phyloP scores from a whole-genome alignment of 2,888 invertebrate genomes.

The Tethea ocularis region DNA sequence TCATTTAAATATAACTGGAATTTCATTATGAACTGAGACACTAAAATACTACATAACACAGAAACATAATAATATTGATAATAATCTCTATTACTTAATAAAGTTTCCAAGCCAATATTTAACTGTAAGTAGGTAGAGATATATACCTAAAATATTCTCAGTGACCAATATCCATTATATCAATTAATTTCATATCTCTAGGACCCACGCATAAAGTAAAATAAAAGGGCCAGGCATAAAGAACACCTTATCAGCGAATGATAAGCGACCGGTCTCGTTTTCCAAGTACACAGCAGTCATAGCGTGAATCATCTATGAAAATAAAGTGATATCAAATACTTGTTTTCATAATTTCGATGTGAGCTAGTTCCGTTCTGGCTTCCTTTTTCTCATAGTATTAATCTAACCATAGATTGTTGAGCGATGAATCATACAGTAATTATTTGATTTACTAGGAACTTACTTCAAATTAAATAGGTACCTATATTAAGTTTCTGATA shows the following conservation, averaged over 20 bases:
- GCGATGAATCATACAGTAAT: neutral
- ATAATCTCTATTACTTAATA: no score
- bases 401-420: neutral
- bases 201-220: slow-evolving; percentile 41
- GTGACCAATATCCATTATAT: neutral
- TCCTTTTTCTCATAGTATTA: slow-evolving; percentile 17
- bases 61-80: no score
- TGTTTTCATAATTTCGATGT: slow-evolving; percentile 2
- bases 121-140: neutral
- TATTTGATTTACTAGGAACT: neutral
- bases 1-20: no score
- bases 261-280: slow-evolving; percentile 72
- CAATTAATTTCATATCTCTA: slow-evolving; percentile 26
- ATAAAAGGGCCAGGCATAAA: slow-evolving; percentile 50
- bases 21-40: no score
- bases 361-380: slow-evolving; percentile 27
- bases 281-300: slow-evolving; percentile 63
- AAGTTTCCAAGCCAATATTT: no score
- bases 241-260: slow-evolving; percentile 60
- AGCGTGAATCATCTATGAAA: slow-evolving; percentile 53
- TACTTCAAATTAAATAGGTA: no score
- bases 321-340: slow-evolving; percentile 22
- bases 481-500: no score
- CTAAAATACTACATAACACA: no score
- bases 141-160: neutral